Evolutionary conservation across 2,888 invertebrate genomes (phyloP).

Genomic region (Campaea margaritaria): DNA sequence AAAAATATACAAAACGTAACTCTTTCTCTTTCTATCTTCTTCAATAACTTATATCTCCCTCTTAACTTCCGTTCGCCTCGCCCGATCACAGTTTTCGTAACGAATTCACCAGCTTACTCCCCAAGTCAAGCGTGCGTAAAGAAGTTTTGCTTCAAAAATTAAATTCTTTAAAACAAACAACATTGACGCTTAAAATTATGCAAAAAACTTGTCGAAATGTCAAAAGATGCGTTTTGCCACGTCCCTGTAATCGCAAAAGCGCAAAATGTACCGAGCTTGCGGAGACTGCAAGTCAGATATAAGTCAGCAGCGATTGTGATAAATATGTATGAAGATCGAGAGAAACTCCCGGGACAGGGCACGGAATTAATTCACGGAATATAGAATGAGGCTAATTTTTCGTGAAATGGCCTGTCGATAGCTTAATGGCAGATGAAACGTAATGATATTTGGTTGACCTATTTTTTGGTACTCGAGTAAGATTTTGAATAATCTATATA

Average conservation of each 20-base stretch:
- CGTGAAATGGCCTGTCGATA: constrained; percentile 29
- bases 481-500: background rate
- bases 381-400: constrained; percentile 38
- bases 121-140: too few species aligned
- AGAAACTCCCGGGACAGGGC: constrained; percentile 34
- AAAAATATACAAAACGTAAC: too few species aligned
- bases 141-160: too few species aligned
- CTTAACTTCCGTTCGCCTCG: too few species aligned
- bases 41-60: too few species aligned
- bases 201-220: background rate
- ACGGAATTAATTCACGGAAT: constrained; percentile 39
- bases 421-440: constrained; percentile 21
- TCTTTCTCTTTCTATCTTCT: too few species aligned
- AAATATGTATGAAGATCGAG: constrained; percentile 38
- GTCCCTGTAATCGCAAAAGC: background rate
- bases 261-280: constrained; percentile 8
- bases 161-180: too few species aligned
- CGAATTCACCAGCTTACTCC: too few species aligned
- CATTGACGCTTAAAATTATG: too few species aligned
- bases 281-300: constrained; percentile 6
- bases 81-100: too few species aligned
- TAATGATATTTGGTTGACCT: constrained; percentile 10
- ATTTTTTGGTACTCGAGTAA: background rate
- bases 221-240: background rate
- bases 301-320: constrained; percentile 33